phyloP scores from a whole-genome alignment of 2,888 invertebrate genomes.

The Thymelicus lineola region DNA sequence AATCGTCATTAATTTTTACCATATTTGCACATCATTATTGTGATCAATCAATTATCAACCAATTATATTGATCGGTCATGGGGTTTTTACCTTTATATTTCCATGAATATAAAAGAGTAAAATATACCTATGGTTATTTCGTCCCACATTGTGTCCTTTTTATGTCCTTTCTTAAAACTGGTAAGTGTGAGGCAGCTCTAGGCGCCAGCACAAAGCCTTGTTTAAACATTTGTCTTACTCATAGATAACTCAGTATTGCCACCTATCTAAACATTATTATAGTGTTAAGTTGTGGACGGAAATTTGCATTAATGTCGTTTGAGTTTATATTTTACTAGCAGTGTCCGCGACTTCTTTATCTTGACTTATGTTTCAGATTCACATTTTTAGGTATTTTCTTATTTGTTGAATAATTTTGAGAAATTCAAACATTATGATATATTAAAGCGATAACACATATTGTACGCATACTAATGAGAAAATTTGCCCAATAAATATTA shows the following conservation, averaged over 20 bases:
- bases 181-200: conserved; percentile 34
- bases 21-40: no score
- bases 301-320: conserved; percentile 45
- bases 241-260: conserved; percentile 64
- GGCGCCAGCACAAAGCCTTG: conserved; percentile 61
- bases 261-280: conserved; percentile 59
- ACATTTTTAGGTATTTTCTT: background rate
- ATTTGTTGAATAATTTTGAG: background rate
- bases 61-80: no score
- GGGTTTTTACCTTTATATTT: no score
- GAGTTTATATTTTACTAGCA: conserved; percentile 24
- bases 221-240: conserved; percentile 70
- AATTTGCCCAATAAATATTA: no score
- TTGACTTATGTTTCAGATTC: background rate
- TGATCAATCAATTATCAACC: no score
- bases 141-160: no score
- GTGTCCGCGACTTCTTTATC: conserved; percentile 12
- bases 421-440: background rate
- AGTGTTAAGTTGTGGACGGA: conserved; percentile 53
- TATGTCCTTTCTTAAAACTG: background rate
- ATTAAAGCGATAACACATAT: no score
- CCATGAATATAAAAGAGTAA: no score
- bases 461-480: no score
- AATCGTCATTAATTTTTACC: no score
- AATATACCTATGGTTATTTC: background rate